Evolutionary conservation across 2,888 invertebrate genomes (phyloP).

Genomic region (Arctia plantaginis): DNA sequence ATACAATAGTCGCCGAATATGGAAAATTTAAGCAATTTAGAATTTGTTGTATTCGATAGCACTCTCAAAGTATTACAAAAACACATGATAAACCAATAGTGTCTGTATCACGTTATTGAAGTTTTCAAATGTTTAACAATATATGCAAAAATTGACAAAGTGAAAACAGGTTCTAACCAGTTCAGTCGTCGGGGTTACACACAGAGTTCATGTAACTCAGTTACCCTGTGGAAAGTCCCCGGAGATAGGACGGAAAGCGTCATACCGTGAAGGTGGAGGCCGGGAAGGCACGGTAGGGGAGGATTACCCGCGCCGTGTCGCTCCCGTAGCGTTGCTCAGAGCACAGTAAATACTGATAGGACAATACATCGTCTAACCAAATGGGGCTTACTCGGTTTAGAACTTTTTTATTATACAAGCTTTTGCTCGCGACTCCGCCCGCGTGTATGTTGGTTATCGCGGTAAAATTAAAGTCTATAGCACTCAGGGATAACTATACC

Average conservation of each 20-base stretch:
- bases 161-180: conserved; percentile 73
- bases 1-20: neutral
- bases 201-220: conserved; percentile 71
- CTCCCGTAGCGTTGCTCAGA: conserved; percentile 82
- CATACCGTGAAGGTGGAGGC: conserved; percentile 73
- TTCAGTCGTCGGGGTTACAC: conserved; percentile 81
- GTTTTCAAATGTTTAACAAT: conserved; percentile 47
- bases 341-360: conserved; percentile 80
- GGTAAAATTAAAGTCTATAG: too few relatives aligned
- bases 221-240: conserved; percentile 87
- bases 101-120: conserved; percentile 66
- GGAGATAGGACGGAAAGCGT: conserved; percentile 84
- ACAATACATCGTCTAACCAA: conserved; percentile 72
- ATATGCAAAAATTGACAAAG: conserved; percentile 7
- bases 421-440: too few relatives aligned
- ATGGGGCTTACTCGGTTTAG: conserved; percentile 85
- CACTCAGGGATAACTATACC: too few relatives aligned
- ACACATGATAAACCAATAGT: neutral
- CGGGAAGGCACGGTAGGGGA: conserved; percentile 71
- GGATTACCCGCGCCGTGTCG: conserved; percentile 69
- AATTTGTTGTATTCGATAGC: neutral
- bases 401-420: conserved; percentile 54
- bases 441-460: too few relatives aligned
- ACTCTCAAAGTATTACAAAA: neutral
- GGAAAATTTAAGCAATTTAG: too few relatives aligned